phyloP scores from a whole-genome alignment of 2,888 invertebrate species.

The Tanytarsus gracilentus region DNA sequence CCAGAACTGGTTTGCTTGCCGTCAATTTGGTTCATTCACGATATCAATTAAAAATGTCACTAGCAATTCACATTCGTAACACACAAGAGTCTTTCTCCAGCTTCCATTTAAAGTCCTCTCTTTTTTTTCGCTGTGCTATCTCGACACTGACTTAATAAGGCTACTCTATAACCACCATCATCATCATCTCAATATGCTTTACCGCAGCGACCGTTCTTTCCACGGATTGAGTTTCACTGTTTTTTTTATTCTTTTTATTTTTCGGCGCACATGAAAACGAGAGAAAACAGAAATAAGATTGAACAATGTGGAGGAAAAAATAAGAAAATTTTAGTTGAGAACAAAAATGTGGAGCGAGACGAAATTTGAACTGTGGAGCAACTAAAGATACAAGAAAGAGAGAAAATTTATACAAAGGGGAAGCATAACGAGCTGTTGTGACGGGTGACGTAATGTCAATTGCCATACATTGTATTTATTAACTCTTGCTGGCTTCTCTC shows the following conservation, averaged over 20 bases:
- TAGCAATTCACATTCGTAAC: not conserved
- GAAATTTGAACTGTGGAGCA: not conserved
- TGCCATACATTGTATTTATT: not conserved
- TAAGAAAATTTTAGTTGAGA: not conserved
- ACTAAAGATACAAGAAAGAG: not conserved
- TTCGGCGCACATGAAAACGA: no score
- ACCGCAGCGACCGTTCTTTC: not conserved
- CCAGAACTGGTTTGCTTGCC: not conserved
- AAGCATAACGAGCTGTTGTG: not conserved
- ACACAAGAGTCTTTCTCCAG: no score
- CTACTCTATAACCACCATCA: no score
- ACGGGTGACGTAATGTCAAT: not conserved
- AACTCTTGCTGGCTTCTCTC: not conserved
- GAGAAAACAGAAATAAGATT: not conserved
- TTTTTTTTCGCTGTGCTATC: no score
- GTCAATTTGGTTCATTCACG: not conserved
- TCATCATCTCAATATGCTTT: not conserved
- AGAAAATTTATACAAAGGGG: not conserved
- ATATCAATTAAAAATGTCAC: not conserved
- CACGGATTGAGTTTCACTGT: not conserved
- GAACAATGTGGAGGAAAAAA: no score
- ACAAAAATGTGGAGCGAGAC: no score
- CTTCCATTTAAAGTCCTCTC: not conserved
- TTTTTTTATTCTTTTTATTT: not conserved
- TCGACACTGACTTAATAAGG: no score